Base-by-base conservation (phyloP, 2,113 vertebrate species). In the Menura novaehollandiae region DNA sequence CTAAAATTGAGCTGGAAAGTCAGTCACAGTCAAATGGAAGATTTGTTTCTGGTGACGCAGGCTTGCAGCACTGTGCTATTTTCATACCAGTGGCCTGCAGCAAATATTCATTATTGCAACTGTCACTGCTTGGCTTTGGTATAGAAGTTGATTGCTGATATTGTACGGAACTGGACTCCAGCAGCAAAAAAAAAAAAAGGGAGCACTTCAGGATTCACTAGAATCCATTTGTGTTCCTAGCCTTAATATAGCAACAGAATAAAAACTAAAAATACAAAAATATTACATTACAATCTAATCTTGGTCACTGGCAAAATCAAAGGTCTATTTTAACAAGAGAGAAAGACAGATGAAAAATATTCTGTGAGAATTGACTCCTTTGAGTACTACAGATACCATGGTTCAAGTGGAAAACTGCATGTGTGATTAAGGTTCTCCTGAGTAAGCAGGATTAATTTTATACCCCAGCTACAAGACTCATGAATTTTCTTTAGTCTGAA, bases 51-150 rank as follows among this genome's bases (percentile, higher is more conserved):
- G 77, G 84, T 74, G 86, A 94, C 44, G 27, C 44, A 66, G 85
- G 69, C 46, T 92, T 96, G 51, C 53, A 91, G 81, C 76, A 90
- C 80, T 79, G 55, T 78, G 90, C 78, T 73, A 56, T 96, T 97
- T 97, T 95, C 92, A 94, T 96, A 87, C 86, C 91, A 96, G 75
- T 37, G 39, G 72, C 94, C 91, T n/a, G 63, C 37, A 97, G 94
- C 95, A 98, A 97, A 94, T 96, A 97, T 56, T 97, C 95, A 94
- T 95, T 97, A 95, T 86, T 97, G 75, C 68, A 95, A 97, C 96
- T 96, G 95, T 93, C 86, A 91, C 56, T 87, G 44, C 85, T 95
- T 95, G 87, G 96, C 76, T 95, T 92, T 97, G 81, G 63, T 86
- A 56, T 62, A 68, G 58, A 96, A 92, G 88, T 51, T 93, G 88